Evolutionary conservation across 2,888 invertebrate genomes (phyloP), one percentile per base, ranked within the genome.

Genomic region (Megastigmus dorsalis): DNA sequence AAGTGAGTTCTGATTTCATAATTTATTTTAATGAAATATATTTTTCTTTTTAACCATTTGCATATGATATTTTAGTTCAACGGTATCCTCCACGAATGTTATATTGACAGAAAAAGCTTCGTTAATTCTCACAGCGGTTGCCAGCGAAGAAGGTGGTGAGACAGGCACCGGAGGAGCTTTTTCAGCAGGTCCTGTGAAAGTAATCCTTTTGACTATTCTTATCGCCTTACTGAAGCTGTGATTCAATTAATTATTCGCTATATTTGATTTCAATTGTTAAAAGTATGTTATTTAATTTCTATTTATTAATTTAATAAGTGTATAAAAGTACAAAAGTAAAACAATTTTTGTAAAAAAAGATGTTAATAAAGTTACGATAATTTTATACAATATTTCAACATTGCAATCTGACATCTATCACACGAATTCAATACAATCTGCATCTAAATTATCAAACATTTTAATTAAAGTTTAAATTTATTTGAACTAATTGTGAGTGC

Each of bases 1-100:
- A 90, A 90, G 93, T 93, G 86, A 89, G 87, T 83, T 65, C 45
- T 23, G 7, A 18, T 54, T 4, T 45, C 68, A 71, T 36, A 55
- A 52, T 30, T 15, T 30, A 20, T 50, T 26, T 7, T 4, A 50
- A 20, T 33, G 41, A 33, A 20, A 20, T 54, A 55, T 74, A 59
- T 48, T 50, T 74, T 15, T 23, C 15, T 4, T 15, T 38, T 30
- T 26, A 10, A 15, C 15, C 10, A 18, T 73, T 54, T 6, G n/a
- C 13, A 28, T 33, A 81, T 38, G 20, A 81, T 90, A n/a, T n/a
- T 89, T 74, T 41, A 82, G 79, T 5, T 38, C 15, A 5, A 0
- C 15, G 3, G 60, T 79, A 15, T 9, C 69, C 6, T 7, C 54
- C 0, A 23, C 28, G 2, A 55, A 63, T 1, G 23, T 82, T 23